Evolutionary conservation across 2,888 invertebrate genomes (phyloP).

Genomic region (Andrena bicolor): DNA sequence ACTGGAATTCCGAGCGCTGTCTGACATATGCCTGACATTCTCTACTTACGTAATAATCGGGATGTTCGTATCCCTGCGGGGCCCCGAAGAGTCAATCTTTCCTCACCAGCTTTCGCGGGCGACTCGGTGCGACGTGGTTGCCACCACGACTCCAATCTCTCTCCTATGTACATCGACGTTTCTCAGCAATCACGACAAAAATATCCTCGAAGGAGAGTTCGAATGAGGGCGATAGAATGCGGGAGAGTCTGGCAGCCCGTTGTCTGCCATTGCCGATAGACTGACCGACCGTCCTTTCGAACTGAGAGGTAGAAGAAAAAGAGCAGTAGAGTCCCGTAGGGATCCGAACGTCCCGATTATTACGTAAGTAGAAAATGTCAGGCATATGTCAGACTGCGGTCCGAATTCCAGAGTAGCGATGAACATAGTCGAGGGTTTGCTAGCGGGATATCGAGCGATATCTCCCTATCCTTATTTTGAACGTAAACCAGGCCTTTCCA

Average conservation of each 20-base stretch:
- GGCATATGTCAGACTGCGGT: conserved; percentile 25
- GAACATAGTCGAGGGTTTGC: neutral
- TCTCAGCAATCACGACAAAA: neutral
- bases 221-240: conserved; percentile 8
- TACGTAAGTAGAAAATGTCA: conserved; percentile 42
- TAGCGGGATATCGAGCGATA: neutral
- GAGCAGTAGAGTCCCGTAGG: conserved; percentile 4
- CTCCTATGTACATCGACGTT: conserved; percentile 34
- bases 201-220: conserved; percentile 3
- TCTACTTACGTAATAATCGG: conserved; percentile 26
- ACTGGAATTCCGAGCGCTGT: conserved; percentile 16
- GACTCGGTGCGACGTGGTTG: too few relatives aligned
- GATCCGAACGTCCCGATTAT: conserved; percentile 1
- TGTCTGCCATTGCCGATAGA: conserved; percentile 74
- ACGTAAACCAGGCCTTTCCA: neutral
- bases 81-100: conserved; percentile 17
- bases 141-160: conserved; percentile 8
- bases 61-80: neutral
- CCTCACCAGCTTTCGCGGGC: conserved; percentile 24
- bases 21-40: conserved; percentile 46
- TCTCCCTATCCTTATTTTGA: neutral
- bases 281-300: conserved; percentile 74
- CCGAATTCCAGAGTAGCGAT: conserved; percentile 22
- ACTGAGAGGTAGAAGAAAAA: conserved; percentile 16
- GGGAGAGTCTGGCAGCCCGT: conserved; percentile 38